These are phyloP conservation scores for Macrotus californicus DNA, from an alignment of 2,113 vertebrate species.

Conservation along the genomic window DNA sequence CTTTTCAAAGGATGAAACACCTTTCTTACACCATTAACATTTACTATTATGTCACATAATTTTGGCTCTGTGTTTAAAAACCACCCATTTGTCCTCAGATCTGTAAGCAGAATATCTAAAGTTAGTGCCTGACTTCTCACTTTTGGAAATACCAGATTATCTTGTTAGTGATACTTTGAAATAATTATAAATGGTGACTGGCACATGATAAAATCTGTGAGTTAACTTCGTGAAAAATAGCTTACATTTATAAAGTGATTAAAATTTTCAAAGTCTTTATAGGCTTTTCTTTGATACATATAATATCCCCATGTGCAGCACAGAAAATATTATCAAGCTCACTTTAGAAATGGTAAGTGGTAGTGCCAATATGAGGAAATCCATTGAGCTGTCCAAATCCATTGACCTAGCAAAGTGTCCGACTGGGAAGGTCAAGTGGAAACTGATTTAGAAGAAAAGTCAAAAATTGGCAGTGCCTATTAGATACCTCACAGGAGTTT, in stretches of 20 bases:
- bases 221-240: neutral
- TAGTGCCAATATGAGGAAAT: neutral
- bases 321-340: neutral
- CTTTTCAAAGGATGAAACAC: neutral
- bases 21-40: neutral
- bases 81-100: neutral
- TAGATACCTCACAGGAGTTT: neutral
- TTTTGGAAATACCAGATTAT: neutral
- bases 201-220: neutral
- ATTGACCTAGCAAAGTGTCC: neutral
- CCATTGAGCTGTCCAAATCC: neutral
- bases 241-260: neutral
- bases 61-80: neutral
- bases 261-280: neutral
- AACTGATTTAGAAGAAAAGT: neutral
- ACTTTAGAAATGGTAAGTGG: neutral
- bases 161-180: neutral
- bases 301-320: neutral
- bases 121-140: neutral
- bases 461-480: neutral
- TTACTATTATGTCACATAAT: neutral
- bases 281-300: neutral
- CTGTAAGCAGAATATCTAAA: neutral
- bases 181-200: neutral
- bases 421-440: neutral